Evolutionary conservation across 2,888 invertebrate genomes (phyloP), one percentile per base, ranked within the genome.

Genomic region (Drosophila pseudotakahashii): DNA sequence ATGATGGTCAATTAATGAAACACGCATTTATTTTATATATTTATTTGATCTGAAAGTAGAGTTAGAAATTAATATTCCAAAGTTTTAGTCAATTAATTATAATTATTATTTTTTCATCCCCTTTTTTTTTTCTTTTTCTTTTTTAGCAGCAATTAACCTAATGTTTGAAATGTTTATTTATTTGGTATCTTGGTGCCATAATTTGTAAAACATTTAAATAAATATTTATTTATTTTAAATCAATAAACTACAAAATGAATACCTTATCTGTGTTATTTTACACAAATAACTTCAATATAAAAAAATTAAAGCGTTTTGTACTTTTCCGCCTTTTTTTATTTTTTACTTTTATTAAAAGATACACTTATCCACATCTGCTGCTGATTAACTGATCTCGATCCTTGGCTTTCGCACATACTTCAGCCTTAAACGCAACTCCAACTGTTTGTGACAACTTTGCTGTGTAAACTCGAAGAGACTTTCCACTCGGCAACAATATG

Each of bases 401-500:
- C 63, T 44, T 45, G 47, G 47, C 37, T 47, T 19, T 34, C 10
- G 13, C 37, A 44, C 30, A 32, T 23, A 39, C 62, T 32, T 7
- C 14, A 16, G 23, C 14, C n/a, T 42, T 42, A 19, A 42, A 13
- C 42, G 9, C 30, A 9, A 23, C 30, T 36, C 37, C 19, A 53
- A 53, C 64, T 52, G 45, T 37, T 55, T 55, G 45, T 14, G 69
- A 47, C 69, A 54, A 68, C 55, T 66, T 68, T 39, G 37, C 69
- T 45, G 30, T 45, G 37, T 45, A 30, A 54, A 39, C 34, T 68
- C 37, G 32, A 34, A 45, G 64, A 45, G 64, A 64, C 54, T 64
- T 67, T 64, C 51, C 41, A 78, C 72, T 72, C 64, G 41, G 47
- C 64, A 74, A 53, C 79, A 73, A 81, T 70, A 79, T 81, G 77